Base-by-base conservation (phyloP, 2,797 vertebrate genomes). In the Schizopygopsis pylzovi region DNA sequence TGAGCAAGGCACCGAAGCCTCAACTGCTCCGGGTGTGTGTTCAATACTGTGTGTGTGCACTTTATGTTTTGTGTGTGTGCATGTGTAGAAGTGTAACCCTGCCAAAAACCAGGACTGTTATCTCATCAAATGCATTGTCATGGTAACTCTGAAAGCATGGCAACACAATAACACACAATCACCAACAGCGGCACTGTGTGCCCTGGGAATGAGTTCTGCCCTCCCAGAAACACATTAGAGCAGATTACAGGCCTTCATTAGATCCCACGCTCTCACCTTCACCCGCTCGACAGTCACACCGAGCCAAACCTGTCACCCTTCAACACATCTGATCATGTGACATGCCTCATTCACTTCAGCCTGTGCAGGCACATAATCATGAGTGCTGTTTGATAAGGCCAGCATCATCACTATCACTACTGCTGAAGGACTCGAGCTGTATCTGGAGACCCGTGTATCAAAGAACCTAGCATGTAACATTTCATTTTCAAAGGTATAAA, bases 111-210 rank as follows among this genome's bases (percentile, higher is more conserved):
- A 76, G 61, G 25, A 79, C 52, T 85, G 68, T 72, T 81, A 81
- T 80, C 52, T 80, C 86, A 89, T 89, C 83, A 79, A 81, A 83
- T 79, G 70, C 80, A 85, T 70, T 52, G 67, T 86, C 88, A 87
- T 59, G 81, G 71, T 85, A 52, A 81, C 59, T 73, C 86, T 85
- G 83, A 54, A 87, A 77, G 86, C 81, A 76, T 22, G 70, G 63
- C 70, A 71, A 77, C 86, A 77, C 41, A 83, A 87, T 83, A 87
- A 87, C 79, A 87, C 79, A 85, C 88, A 87, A 85, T 87, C 79
- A 70, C 39, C 67, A 81, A 67, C 80, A 85, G 47, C 54, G 71
- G 37, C 59, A 81, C 85, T 9, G n/a, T 49, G 67, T 59, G n/a
- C 67, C 52, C 65, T 83, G 59, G 79, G 83, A 87, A 61, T 85